Evolutionary conservation across 2,113 vertebrate species (phyloP).

Genomic region (Hydropotes inermis): DNA sequence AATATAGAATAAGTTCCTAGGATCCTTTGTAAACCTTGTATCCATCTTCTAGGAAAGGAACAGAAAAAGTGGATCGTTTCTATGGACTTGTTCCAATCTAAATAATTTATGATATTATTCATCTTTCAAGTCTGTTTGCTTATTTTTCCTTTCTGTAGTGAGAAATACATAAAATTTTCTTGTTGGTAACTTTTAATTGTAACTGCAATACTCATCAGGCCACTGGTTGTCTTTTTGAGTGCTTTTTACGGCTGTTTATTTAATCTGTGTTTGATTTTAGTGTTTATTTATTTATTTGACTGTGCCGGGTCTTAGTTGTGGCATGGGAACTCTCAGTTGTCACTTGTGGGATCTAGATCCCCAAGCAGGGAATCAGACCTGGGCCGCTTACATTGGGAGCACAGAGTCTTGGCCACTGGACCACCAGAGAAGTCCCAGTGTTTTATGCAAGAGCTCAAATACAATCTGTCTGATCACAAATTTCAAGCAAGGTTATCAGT

Average conservation of each 20-base stretch:
- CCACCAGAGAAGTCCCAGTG: neutral
- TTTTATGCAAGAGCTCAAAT: neutral
- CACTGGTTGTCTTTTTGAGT: neutral
- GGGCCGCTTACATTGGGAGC: neutral
- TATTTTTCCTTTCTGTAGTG: neutral
- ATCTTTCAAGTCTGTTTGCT: neutral
- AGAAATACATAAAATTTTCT: neutral
- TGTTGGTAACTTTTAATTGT: constrained; percentile 5
- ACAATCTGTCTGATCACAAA: constrained; percentile 12
- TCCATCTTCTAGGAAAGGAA: neutral
- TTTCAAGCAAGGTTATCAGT: neutral
- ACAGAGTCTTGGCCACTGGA: neutral
- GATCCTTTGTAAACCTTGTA: neutral
- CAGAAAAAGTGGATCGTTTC: neutral
- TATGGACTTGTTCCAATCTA: neutral
- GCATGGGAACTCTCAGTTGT: neutral
- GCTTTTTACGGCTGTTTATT: neutral
- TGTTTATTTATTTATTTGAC: neutral
- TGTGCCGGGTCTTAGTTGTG: neutral
- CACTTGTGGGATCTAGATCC: neutral
- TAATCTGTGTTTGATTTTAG: neutral
- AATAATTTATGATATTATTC: neutral
- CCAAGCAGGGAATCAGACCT: neutral
- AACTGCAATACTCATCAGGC: neutral
- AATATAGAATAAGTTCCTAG: neutral